A percentile compares a stretch with the other conserved stretches of the same genome.
Conservation (phyloP, 2,113 vertebrate species). For the Alectura lathami region DNA sequence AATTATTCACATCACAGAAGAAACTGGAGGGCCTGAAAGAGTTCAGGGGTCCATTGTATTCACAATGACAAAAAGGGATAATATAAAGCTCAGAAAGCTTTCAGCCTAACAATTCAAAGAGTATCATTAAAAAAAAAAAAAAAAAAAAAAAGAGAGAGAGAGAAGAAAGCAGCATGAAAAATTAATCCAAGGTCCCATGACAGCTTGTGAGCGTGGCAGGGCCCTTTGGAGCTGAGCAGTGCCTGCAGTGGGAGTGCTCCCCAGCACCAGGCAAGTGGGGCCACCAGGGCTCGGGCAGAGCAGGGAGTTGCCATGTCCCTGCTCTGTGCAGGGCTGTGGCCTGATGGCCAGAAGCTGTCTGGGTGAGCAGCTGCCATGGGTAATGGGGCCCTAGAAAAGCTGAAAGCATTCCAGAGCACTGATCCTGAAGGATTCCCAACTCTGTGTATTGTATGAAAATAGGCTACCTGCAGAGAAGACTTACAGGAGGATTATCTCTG, state of each 20-base stretch:
- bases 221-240: not conserved
- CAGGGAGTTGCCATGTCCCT: not conserved
- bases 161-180: not conserved
- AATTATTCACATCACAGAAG: not conserved
- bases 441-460: not conserved
- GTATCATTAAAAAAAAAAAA: not conserved
- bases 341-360: not conserved
- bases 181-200: not conserved
- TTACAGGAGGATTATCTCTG: not conserved
- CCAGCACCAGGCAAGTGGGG: too few species aligned
- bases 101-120: not conserved
- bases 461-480: not conserved
- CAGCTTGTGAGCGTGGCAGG: not conserved
- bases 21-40: not conserved
- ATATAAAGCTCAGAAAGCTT: not conserved
- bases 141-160: not conserved
- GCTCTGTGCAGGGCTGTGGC: not conserved
- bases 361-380: not conserved
- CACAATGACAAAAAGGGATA: not conserved
- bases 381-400: not conserved
- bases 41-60: not conserved
- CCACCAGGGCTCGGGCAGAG: too few species aligned
- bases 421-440: not conserved
- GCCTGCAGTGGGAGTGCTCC: too few species aligned
- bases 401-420: not conserved